Evolutionary conservation across 2,113 vertebrate genomes (phyloP), one percentile per base, ranked within the genome.

Genomic region (Tragelaphus scriptus): DNA sequence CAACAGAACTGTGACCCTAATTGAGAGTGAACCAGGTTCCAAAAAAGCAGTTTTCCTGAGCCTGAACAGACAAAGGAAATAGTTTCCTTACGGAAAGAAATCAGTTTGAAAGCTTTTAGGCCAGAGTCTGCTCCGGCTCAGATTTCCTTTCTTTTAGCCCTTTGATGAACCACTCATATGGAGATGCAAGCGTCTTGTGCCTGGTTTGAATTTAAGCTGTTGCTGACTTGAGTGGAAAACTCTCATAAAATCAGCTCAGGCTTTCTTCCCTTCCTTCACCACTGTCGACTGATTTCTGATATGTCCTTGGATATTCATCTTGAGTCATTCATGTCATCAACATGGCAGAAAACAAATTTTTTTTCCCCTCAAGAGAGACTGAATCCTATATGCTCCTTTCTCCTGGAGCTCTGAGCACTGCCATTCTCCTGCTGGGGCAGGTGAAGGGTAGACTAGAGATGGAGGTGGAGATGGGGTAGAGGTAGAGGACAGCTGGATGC

Each of bases 31-130:
- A 98, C 23, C 87, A 97, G 91, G 80, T 97, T 98, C 98, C 44
- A 58, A 98, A 96, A 97, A 98, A 96, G 96, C 98, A 96, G 91
- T 98, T 98, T 99, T 98, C 98, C 98, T 98, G 98, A 98, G 96
- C 95, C 95, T 95, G 96, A 94, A 98, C 98, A 99, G 99, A 98
- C 99, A 99, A 99, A 99, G 98, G 98, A 99, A 99, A 99, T 98
- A 65, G 98, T 98, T 99, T 99, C 98, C 98, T 98, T 98, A 97
- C 98, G 77, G 95, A 98, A 98, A 99, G 98, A 97, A 98, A 98
- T 98, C 95, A 98, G 68, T 98, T 99, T 98, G 98, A 98, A 99
- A 99, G 98, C 90, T 8, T 97, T 92, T 95, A 95, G 97, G 95
- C 96, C 96, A 99, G 98, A 97, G 93, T 94, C 90, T 0, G 40